Percentiles rank a stretch among this genome's conserved stretches.
These are phyloP conservation scores for Stichopus chloronotus DNA, from an alignment of 35 echinoderm and acorn worm species.

Conservation along the genomic window DNA sequence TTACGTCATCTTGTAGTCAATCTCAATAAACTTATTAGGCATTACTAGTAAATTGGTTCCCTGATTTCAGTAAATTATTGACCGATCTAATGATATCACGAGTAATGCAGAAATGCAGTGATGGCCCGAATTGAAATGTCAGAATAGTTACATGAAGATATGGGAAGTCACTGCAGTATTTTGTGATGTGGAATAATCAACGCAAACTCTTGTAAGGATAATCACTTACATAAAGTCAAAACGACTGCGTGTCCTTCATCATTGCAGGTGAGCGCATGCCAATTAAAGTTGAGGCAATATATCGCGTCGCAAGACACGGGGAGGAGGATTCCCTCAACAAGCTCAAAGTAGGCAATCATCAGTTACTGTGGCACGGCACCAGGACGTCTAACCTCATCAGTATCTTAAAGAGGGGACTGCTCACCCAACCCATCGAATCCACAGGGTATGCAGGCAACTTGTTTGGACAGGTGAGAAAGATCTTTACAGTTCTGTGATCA, in stretches of 20 bases:
- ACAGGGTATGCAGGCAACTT: slow-evolving; percentile 43
- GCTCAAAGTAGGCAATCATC: slow-evolving; percentile 72
- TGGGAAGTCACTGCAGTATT: too few species aligned
- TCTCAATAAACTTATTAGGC: too few species aligned
- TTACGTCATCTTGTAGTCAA: too few species aligned
- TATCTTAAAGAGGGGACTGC: slow-evolving; percentile 88
- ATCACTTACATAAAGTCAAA: too few species aligned
- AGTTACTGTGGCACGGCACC: slow-evolving; percentile 93
- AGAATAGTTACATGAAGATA: too few species aligned
- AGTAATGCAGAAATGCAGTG: too few species aligned
- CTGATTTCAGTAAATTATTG: too few species aligned
- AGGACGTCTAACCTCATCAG: slow-evolving; percentile 85
- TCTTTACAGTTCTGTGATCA: not conserved
- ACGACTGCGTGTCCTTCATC: not conserved
- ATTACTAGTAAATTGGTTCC: too few species aligned
- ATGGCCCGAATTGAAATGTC: too few species aligned
- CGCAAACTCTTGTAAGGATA: too few species aligned
- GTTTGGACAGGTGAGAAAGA: slow-evolving; percentile 66
- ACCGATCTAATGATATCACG: too few species aligned
- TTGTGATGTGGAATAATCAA: too few species aligned
- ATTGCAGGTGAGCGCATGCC: not conserved
- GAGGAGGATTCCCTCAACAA: slow-evolving; percentile 75
- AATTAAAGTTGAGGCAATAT: slow-evolving; percentile 64
- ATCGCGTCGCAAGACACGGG: slow-evolving; percentile 61
- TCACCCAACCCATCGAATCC: slow-evolving; percentile 70